These are phyloP conservation scores for Clarias macrocephalus DNA, from an alignment of 2,113 vertebrate genomes.

Conservation along the genomic window DNA sequence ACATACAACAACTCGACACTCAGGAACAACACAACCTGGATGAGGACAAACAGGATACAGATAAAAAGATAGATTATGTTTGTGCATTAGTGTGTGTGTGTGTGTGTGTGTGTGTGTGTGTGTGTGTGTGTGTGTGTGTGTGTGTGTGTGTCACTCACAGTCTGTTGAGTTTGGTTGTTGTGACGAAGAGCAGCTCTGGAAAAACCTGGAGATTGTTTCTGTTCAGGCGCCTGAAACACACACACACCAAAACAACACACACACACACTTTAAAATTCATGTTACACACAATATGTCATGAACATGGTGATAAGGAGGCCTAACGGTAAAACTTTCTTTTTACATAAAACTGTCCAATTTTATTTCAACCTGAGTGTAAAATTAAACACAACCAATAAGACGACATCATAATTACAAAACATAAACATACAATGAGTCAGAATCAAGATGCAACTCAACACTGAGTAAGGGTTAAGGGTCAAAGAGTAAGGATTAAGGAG, in stretches of 20 bases:
- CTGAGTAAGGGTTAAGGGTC: too few species aligned
- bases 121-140: conserved; percentile 16
- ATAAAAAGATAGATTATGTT: neutral
- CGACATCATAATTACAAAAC: neutral
- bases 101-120: conserved; percentile 20
- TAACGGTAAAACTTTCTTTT: neutral
- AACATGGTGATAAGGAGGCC: neutral
- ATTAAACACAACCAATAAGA: neutral
- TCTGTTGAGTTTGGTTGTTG: conserved; percentile 92
- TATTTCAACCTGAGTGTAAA: neutral
- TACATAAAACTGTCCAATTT: neutral
- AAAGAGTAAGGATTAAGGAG: neutral
- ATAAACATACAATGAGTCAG: neutral
- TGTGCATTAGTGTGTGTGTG: conserved; percentile 19
- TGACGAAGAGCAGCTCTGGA: conserved; percentile 95
- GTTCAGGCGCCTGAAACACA: conserved; percentile 89
- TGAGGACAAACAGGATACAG: neutral
- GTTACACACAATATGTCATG: neutral
- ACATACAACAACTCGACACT: neutral
- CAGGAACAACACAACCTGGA: neutral
- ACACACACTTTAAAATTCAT: neutral
- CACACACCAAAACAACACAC: conserved; percentile 25
- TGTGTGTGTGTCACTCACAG: conserved; percentile 83
- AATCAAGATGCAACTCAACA: neutral
- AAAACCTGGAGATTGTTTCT: conserved; percentile 96